A percentile compares a stretch with the other conserved stretches of the same genome.
phyloP scores from a whole-genome alignment of 2,113 vertebrate species.

The Gasterosteus nipponicus region DNA sequence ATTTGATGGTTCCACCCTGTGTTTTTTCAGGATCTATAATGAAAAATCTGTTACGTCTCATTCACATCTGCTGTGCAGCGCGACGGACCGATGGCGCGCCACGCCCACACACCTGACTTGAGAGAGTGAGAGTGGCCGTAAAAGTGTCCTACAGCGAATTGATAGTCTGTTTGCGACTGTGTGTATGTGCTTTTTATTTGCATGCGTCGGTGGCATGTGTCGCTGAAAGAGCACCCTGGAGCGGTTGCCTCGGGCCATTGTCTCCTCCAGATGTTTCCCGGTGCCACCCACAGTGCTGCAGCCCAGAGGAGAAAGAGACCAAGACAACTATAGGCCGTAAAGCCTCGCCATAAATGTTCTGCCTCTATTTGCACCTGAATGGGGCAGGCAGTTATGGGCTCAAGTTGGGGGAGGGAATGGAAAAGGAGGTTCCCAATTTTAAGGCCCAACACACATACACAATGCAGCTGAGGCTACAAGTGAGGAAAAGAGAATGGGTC shows the following conservation, averaged over 20 bases:
- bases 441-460: constrained; percentile 14
- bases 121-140: neutral
- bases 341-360: constrained; percentile 58
- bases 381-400: constrained; percentile 28
- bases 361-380: constrained; percentile 67
- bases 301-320: constrained; percentile 14
- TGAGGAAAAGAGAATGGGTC: constrained; percentile 10
- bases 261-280: constrained; percentile 66
- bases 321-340: constrained; percentile 23
- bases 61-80: neutral
- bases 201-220: constrained; percentile 36
- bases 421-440: neutral
- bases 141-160: constrained; percentile 24
- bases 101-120: neutral
- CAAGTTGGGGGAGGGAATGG: neutral
- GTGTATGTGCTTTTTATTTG: constrained; percentile 33
- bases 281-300: constrained; percentile 53
- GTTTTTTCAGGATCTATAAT: constrained; percentile 16
- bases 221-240: constrained; percentile 10
- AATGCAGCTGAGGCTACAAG: constrained; percentile 7
- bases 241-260: constrained; percentile 32
- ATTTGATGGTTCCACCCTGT: constrained; percentile 35
- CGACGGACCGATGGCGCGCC: neutral
- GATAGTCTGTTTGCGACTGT: constrained; percentile 26
- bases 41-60: constrained; percentile 7